phyloP scores from a whole-genome alignment of 2,797 vertebrate species.

The Cetoscarus ocellatus region DNA sequence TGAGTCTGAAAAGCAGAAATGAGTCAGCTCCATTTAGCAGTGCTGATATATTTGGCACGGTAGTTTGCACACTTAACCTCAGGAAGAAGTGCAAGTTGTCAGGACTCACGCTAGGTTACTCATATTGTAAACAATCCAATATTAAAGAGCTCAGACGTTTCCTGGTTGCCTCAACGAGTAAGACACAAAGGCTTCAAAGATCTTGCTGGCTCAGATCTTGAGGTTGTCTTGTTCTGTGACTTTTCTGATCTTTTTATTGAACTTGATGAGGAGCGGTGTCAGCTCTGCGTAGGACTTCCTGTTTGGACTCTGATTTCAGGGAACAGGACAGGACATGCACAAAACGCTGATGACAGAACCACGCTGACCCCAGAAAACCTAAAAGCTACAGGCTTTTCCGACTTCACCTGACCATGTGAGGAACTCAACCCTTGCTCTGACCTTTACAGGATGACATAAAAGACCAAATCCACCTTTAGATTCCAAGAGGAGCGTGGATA shows the following conservation, averaged over 20 bases:
- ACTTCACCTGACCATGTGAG: slow-evolving; percentile 45
- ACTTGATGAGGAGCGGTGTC: slow-evolving; percentile 47
- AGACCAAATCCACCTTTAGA: neutral
- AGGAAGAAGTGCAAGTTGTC: slow-evolving; percentile 25
- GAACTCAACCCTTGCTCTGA: slow-evolving; percentile 21
- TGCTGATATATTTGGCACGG: slow-evolving; percentile 31
- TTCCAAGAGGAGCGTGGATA: slow-evolving; percentile 20
- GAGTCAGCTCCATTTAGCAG: slow-evolving; percentile 27
- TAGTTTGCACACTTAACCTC: slow-evolving; percentile 25
- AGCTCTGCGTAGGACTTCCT: slow-evolving; percentile 70
- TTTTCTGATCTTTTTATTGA: slow-evolving; percentile 49
- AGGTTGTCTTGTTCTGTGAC: slow-evolving; percentile 30
- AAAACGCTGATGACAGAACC: slow-evolving; percentile 73
- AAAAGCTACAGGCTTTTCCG: slow-evolving; percentile 43
- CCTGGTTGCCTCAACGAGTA: slow-evolving; percentile 22
- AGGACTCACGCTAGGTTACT: slow-evolving; percentile 31
- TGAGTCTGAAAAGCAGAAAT: slow-evolving; percentile 23
- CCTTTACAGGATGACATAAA: neutral
- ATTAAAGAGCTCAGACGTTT: slow-evolving; percentile 29
- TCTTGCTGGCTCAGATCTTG: neutral
- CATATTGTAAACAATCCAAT: slow-evolving; percentile 51
- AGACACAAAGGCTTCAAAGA: slow-evolving; percentile 32
- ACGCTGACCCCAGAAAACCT: slow-evolving; percentile 59
- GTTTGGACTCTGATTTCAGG: slow-evolving; percentile 73
- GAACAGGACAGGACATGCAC: slow-evolving; percentile 68